A percentile compares a stretch with the other conserved stretches of the same genome.
Conservation (phyloP, 1,140 invertebrate species). For the Drosophila oshimai region DNA sequence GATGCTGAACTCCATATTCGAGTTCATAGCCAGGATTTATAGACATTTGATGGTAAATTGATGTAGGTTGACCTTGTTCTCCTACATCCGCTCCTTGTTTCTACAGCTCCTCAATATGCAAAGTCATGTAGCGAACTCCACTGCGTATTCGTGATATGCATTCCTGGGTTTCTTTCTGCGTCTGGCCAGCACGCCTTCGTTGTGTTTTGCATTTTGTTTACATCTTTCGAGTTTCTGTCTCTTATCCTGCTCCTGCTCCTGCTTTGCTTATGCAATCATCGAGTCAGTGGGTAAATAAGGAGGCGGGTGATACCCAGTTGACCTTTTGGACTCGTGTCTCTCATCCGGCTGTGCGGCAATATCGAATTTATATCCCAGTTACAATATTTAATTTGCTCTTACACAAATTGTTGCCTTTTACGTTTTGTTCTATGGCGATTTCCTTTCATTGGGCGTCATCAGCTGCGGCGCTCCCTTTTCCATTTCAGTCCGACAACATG, state of each 20-base stretch:
- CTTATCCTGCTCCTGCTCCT: neutral
- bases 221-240: constrained; percentile 55
- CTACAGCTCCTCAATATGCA: constrained; percentile 27
- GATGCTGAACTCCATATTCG: constrained; percentile 5
- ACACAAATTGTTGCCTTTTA: constrained; percentile 64
- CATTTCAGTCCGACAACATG: constrained; percentile 1
- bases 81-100: neutral
- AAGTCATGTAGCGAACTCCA: constrained; percentile 28
- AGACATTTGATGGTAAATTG: constrained; percentile 59
- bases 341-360: constrained; percentile 19
- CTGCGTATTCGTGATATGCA: constrained; percentile 61
- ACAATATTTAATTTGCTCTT: constrained; percentile 76
- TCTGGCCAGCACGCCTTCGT: constrained; percentile 21
- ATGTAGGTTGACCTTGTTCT: constrained; percentile 60
- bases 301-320: neutral
- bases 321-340: neutral
- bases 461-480: neutral
- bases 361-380: constrained; percentile 68
- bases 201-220: constrained; percentile 72
- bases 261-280: neutral
- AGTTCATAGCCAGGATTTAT: constrained; percentile 37
- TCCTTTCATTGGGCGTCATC: neutral
- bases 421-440: constrained; percentile 55
- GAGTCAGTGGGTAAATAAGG: neutral
- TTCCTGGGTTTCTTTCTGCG: neutral